Evolutionary conservation across 2,888 invertebrate species (phyloP).

Genomic region (Amaurobius ferox): DNA sequence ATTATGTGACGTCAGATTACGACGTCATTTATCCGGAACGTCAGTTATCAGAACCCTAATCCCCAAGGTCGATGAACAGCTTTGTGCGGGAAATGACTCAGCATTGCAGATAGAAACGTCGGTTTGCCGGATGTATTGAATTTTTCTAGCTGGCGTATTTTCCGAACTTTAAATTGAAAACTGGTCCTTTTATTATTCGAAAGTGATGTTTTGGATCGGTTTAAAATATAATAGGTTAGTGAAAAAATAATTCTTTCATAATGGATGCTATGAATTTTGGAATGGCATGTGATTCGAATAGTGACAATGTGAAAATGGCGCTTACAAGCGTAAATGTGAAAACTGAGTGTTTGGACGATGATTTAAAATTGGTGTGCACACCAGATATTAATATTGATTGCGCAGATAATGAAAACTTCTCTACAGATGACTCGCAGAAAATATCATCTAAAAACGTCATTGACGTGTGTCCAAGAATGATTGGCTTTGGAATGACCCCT

Average conservation of each 20-base stretch:
- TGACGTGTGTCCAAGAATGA: background rate
- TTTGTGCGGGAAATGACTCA: background rate
- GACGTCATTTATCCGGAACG: conserved; percentile 13
- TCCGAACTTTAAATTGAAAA: background rate
- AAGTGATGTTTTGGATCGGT: background rate
- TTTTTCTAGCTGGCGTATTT: background rate
- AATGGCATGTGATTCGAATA: too few species aligned
- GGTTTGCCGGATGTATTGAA: background rate
- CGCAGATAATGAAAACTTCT: background rate
- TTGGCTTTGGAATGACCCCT: background rate
- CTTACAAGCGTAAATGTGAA: background rate
- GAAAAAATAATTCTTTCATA: background rate
- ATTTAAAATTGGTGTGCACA: background rate
- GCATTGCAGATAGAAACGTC: background rate
- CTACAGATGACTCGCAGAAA: background rate
- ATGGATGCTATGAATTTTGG: too few species aligned
- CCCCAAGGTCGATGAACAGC: background rate
- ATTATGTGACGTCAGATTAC: background rate
- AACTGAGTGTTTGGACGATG: background rate
- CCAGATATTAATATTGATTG: background rate
- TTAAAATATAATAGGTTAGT: background rate
- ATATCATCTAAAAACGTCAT: too few species aligned
- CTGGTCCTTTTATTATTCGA: background rate
- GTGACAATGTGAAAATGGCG: background rate
- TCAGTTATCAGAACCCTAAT: conserved; percentile 10